These are phyloP conservation scores for Periophthalmodon schlosseri DNA, from an alignment of 2,113 vertebrate species.

Conservation along the genomic window DNA sequence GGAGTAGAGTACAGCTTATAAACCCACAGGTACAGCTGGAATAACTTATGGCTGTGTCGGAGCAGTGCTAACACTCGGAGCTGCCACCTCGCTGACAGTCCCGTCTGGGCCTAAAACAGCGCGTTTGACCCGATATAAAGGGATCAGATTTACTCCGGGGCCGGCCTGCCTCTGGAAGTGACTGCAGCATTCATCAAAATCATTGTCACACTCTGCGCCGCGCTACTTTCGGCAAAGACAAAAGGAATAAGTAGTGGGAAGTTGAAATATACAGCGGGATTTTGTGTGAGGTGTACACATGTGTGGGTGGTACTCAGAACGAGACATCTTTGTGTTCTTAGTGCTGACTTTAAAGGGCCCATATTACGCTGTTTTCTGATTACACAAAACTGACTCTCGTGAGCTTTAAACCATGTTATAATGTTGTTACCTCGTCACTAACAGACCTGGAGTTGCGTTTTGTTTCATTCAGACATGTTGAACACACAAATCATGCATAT, in stretches of 20 bases:
- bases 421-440: too few species aligned
- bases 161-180: constrained; percentile 31
- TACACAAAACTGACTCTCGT: too few species aligned
- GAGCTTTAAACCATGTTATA: too few species aligned
- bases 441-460: background rate
- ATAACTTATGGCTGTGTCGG: constrained; percentile 19
- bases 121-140: constrained; percentile 27
- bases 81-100: constrained; percentile 14
- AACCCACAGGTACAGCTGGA: constrained; percentile 7
- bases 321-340: background rate
- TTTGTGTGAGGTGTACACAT: background rate
- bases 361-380: too few species aligned
- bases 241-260: background rate
- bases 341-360: too few species aligned
- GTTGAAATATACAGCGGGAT: background rate
- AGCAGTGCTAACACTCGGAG: background rate
- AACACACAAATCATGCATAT: too few species aligned
- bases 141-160: constrained; percentile 29
- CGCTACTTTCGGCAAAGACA: constrained; percentile 26
- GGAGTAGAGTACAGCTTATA: background rate
- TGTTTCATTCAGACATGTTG: background rate
- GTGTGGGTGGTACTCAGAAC: background rate
- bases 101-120: background rate
- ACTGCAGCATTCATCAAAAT: constrained; percentile 41
- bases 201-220: constrained; percentile 5